These are phyloP conservation scores for Axinella damicornis DNA, from an alignment of 37 sponge, comb jelly and placozoan genomes.

Conservation along the genomic window DNA sequence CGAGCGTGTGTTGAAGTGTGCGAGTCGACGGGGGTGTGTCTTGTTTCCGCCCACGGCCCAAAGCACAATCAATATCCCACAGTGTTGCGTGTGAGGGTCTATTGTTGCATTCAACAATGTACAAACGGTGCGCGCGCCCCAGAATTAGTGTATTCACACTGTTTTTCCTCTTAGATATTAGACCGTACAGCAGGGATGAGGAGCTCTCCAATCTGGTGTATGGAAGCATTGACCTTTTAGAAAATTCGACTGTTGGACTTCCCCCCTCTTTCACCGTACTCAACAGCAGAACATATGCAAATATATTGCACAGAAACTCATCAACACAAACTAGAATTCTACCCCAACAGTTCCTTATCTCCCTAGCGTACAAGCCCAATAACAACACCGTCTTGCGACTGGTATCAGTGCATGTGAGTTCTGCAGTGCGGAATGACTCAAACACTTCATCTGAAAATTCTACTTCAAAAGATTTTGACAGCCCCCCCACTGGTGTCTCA, in stretches of 20 bases:
- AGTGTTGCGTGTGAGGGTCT: too few relatives aligned
- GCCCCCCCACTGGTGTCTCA: not conserved
- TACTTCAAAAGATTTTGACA: not conserved
- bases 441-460: too few relatives aligned
- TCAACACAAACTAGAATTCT: conserved; percentile 13
- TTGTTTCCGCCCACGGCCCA: too few relatives aligned
- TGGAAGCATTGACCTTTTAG: conserved; percentile 25
- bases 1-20: too few relatives aligned
- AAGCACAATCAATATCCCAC: too few relatives aligned
- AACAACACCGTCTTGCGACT: conserved; percentile 59
- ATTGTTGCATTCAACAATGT: too few relatives aligned
- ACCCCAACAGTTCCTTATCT: conserved; percentile 51
- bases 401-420: not conserved
- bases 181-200: not conserved
- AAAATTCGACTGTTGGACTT: not conserved
- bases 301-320: not conserved
- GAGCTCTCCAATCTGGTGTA: not conserved
- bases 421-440: not conserved
- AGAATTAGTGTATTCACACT: not conserved
- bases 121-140: too few relatives aligned
- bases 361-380: conserved; percentile 62
- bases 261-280: conserved; percentile 27
- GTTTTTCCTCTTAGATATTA: not conserved
- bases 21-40: too few relatives aligned
- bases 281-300: conserved; percentile 3